Base-by-base conservation (phyloP, 2,888 invertebrate genomes). In the Icerya purchasi region DNA sequence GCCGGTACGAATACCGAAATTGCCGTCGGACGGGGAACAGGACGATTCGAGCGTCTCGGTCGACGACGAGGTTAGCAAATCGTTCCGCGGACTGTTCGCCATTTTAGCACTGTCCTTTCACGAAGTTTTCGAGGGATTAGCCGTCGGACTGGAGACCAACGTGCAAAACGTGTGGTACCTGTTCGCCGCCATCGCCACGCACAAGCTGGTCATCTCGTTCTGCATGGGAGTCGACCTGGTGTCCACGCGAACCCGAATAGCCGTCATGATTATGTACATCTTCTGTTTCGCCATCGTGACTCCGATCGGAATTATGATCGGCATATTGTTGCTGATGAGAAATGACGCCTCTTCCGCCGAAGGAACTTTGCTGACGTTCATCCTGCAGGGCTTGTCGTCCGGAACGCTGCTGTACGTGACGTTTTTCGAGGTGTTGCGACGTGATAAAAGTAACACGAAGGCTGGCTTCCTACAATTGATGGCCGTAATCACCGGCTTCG, bases 351-450 rank as follows among this genome's bases (percentile, higher is more conserved):
- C 70, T 50, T 69, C 70, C 56, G 70, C 72, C 59, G 67, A 72
- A 3, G 72, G 72, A 2, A 70, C 76, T 0, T 72, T 75, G 0
- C 75, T 77, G 3, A 74, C 77, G 2, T 74, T 78, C 21, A 63
- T 67, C 10, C 72, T 79, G 1, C 83, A 85, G 70, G 84, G 83
- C 3, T 76, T 86, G 73, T 85, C 86, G 0, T 82, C 83, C 56
- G 86, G 86, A 3, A 86, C 86, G 0, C 76, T 86, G 57, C 72
- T 86, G 18, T 86, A 85, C 72, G 83, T 87, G 18, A 84, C 85
- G 1, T 84, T 85, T 72, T 85, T 86, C 71, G 86, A 86, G 71
- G 81, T 86, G n/a, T 73, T 86, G 19, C 82, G 83, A 3, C 75
- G 84, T 62, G 85, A 86, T 66, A 73, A 76, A 22, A 74, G 74